phyloP scores from a whole-genome alignment of 2,113 vertebrate genomes.

The Takifugu bimaculatus region DNA sequence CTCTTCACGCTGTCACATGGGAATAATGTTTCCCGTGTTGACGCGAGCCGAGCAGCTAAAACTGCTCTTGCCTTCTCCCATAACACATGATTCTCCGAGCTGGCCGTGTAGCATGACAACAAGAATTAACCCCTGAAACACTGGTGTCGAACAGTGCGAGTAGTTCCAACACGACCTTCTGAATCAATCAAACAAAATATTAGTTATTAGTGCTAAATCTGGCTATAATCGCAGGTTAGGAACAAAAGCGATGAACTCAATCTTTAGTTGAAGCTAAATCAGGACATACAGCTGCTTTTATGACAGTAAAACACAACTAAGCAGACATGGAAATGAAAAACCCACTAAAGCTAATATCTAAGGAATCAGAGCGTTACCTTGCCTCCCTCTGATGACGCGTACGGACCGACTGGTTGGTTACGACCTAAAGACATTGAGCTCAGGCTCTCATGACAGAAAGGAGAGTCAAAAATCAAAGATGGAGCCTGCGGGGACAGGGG shows the following conservation, averaged over 20 bases:
- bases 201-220: not conserved
- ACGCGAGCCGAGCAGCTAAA: constrained; percentile 40
- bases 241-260: too few species aligned
- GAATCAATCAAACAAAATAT: not conserved
- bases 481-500: constrained; percentile 24
- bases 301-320: too few species aligned
- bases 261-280: too few species aligned
- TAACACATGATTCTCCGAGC: constrained; percentile 1
- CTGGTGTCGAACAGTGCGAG: too few species aligned
- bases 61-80: not conserved
- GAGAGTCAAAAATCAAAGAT: constrained; percentile 49
- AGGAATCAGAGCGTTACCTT: constrained; percentile 54
- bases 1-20: constrained; percentile 38
- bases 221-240: too few species aligned
- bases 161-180: not conserved
- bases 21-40: constrained; percentile 67
- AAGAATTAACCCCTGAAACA: too few species aligned
- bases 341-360: not conserved
- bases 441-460: not conserved
- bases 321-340: too few species aligned
- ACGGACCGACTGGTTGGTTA: constrained; percentile 23
- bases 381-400: constrained; percentile 27
- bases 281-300: too few species aligned
- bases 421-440: constrained; percentile 54
- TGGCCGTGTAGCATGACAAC: not conserved